Conservation (phyloP, 2,113 vertebrate genomes). For the Cyanoliseus patagonus region DNA sequence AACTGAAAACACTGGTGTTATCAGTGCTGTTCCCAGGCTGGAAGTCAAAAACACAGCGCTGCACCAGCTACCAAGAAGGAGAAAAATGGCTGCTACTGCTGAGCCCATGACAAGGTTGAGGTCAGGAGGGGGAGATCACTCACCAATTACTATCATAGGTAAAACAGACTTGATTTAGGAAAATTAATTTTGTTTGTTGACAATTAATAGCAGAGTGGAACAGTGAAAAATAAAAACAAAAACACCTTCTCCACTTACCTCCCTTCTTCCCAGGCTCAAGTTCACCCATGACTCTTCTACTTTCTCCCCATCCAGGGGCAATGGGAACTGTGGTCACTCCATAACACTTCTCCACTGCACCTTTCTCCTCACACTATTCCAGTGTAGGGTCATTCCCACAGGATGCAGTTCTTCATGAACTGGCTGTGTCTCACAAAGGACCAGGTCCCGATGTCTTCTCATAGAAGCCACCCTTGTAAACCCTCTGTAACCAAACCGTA, state of each 20-base stretch:
- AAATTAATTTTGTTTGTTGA: background rate
- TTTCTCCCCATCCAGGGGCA: background rate
- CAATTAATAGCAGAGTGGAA: background rate
- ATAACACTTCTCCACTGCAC: background rate
- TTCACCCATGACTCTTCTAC: background rate
- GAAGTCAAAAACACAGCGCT: too few species aligned
- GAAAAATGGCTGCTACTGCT: too few species aligned
- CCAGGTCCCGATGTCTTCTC: background rate
- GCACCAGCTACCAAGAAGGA: too few species aligned
- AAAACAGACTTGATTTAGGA: background rate
- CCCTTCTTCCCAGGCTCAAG: background rate
- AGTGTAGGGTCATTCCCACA: background rate
- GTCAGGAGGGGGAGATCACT: background rate
- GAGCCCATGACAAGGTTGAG: background rate
- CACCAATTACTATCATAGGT: background rate
- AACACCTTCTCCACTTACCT: accelerated
- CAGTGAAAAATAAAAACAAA: background rate
- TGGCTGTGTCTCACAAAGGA: background rate
- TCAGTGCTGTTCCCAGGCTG: too few species aligned
- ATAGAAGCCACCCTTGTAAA: background rate
- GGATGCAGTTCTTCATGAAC: background rate
- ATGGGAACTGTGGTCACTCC: background rate
- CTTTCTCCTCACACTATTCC: background rate
- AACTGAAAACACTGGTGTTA: too few species aligned
- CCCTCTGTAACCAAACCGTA: background rate